These are phyloP conservation scores for Danio choprae DNA, from an alignment of 2,797 vertebrate genomes.

Conservation along the genomic window DNA sequence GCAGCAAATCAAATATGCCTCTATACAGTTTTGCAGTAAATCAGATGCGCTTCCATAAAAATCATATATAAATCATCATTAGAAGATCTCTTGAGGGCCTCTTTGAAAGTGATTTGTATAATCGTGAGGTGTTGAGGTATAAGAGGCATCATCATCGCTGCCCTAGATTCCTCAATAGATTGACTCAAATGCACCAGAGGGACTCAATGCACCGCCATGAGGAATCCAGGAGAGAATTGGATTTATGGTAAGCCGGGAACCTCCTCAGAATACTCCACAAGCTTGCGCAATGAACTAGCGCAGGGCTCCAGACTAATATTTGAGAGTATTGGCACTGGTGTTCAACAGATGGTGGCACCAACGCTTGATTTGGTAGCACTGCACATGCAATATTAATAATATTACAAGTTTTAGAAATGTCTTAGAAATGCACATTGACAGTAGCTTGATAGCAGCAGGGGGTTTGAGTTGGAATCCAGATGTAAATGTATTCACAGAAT, in stretches of 20 bases:
- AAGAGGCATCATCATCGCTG: constrained; percentile 64
- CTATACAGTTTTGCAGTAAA: constrained; percentile 30
- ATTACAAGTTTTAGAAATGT: too few relatives aligned
- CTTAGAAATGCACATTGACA: too few relatives aligned
- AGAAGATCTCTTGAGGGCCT: constrained; percentile 40
- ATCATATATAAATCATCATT: constrained; percentile 40
- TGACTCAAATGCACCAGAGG: constrained; percentile 61
- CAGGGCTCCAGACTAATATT: neutral
- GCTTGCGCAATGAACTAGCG: constrained; percentile 36
- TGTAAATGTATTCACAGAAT: too few relatives aligned
- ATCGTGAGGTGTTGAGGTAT: constrained; percentile 36
- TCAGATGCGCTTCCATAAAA: constrained; percentile 34
- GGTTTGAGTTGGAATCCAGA: too few relatives aligned
- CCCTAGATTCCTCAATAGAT: constrained; percentile 60
- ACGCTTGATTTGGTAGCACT: neutral
- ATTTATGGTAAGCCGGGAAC: constrained; percentile 53
- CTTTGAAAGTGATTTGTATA: constrained; percentile 48
- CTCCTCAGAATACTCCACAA: constrained; percentile 9
- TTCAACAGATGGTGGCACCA: neutral
- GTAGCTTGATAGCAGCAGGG: too few relatives aligned
- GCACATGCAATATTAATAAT: neutral
- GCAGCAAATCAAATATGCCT: constrained; percentile 28
- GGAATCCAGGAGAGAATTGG: constrained; percentile 51
- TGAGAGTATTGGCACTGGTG: neutral
- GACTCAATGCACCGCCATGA: constrained; percentile 47